Evolutionary conservation across 1,140 invertebrate species (phyloP).

Genomic region (Heliconius hermathena): DNA sequence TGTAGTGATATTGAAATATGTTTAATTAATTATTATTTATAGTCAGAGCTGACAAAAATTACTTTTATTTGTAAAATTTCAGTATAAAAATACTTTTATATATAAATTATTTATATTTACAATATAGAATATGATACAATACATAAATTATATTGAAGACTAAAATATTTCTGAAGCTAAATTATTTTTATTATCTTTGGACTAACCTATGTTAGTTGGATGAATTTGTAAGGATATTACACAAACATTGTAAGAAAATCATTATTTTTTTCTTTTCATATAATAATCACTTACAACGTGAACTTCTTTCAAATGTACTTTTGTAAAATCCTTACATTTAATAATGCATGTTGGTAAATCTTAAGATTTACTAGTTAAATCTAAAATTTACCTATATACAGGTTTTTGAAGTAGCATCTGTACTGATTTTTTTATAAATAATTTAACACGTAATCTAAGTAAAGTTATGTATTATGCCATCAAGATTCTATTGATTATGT

Average conservation of each 20-base stretch:
- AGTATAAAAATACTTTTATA: too few relatives aligned
- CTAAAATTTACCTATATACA: neutral
- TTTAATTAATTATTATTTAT: too few relatives aligned
- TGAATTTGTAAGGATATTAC: neutral
- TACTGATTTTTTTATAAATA: neutral
- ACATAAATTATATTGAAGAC: too few relatives aligned
- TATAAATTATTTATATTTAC: too few relatives aligned
- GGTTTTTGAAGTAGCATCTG: neutral
- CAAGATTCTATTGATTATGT: neutral
- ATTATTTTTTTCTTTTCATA: constrained; percentile 2
- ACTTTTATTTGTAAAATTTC: too few relatives aligned
- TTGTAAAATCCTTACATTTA: neutral
- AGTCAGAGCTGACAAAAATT: too few relatives aligned
- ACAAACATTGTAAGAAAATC: neutral
- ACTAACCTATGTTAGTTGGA: neutral
- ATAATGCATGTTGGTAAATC: neutral
- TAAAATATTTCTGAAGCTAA: too few relatives aligned
- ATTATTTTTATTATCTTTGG: neutral
- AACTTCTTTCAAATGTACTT: neutral
- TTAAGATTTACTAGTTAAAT: neutral
- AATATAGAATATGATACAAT: too few relatives aligned
- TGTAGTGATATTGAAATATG: too few relatives aligned
- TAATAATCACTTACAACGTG: neutral
- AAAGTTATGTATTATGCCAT: neutral
- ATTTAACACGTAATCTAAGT: neutral